Percentiles rank a stretch among this genome's conserved stretches.
Evolutionary conservation across 2,113 vertebrate genomes (phyloP).

Genomic region (Psittacus erithacus): DNA sequence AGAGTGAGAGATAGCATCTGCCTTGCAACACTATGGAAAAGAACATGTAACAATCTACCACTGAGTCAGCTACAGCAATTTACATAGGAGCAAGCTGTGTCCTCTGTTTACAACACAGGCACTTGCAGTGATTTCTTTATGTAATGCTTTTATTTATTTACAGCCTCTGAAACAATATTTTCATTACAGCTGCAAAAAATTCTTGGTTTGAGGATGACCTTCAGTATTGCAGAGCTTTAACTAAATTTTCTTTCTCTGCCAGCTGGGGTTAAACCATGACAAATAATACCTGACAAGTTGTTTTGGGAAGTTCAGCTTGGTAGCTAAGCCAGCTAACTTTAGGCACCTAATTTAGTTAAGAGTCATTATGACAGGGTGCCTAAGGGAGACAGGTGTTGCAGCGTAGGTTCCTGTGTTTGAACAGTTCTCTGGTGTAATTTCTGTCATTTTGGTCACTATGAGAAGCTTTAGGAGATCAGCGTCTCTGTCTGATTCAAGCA

Average conservation of each 20-base stretch:
- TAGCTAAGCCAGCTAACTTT: background rate
- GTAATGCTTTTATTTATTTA: background rate
- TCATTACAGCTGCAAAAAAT: background rate
- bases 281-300: background rate
- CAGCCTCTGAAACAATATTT: background rate
- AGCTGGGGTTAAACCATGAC: background rate
- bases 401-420: background rate
- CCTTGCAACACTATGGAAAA: background rate
- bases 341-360: background rate
- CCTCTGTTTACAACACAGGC: background rate
- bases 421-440: background rate
- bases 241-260: background rate
- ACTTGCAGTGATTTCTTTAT: background rate
- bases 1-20: background rate
- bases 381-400: background rate
- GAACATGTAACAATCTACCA: background rate
- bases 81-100: background rate
- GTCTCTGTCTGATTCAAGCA: background rate
- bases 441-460: background rate
- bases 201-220: background rate
- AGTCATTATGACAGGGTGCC: background rate
- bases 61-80: too few relatives aligned
- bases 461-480: background rate
- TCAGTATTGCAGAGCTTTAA: background rate
- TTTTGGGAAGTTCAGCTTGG: background rate